A percentile compares a stretch with the other conserved stretches of the same genome.
Evolutionary conservation across 35 echinoderm and acorn worm species (phyloP).

Genomic region (Heliocidaris tuberculata): DNA sequence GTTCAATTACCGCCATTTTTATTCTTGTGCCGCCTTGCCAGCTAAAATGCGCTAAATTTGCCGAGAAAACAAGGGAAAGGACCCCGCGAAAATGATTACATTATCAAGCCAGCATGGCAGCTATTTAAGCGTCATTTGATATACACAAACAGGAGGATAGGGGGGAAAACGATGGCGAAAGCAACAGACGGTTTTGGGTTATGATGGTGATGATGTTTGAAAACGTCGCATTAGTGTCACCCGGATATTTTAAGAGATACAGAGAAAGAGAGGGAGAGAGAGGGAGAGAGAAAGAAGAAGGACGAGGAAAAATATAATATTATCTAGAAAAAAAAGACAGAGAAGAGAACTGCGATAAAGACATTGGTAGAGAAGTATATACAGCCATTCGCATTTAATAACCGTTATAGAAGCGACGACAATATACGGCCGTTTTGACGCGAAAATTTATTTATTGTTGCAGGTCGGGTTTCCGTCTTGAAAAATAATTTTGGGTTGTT

Average conservation of each 20-base stretch:
- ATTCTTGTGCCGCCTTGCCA: background rate
- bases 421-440: conserved; percentile 10
- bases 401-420: background rate
- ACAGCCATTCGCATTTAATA: conserved; percentile 32
- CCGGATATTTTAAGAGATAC: background rate
- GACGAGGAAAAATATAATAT: background rate
- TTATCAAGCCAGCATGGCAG: conserved; percentile 25
- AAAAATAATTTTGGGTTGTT: conserved; percentile 35
- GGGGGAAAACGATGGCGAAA: background rate
- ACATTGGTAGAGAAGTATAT: background rate
- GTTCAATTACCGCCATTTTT: conserved; percentile 27
- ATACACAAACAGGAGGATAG: conserved; percentile 7
- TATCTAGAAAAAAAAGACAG: background rate
- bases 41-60: conserved; percentile 22
- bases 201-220: conserved; percentile 37
- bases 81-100: conserved; percentile 32
- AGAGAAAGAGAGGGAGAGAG: background rate
- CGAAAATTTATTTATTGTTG: conserved; percentile 41
- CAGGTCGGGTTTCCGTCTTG: conserved; percentile 8
- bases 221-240: conserved; percentile 29
- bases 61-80: conserved; percentile 12
- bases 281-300: background rate
- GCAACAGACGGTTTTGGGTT: conserved; percentile 35
- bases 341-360: background rate
- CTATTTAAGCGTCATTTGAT: conserved; percentile 33